phyloP scores from a whole-genome alignment of 2,888 invertebrate genomes.

The Andricus quercusramuli region DNA sequence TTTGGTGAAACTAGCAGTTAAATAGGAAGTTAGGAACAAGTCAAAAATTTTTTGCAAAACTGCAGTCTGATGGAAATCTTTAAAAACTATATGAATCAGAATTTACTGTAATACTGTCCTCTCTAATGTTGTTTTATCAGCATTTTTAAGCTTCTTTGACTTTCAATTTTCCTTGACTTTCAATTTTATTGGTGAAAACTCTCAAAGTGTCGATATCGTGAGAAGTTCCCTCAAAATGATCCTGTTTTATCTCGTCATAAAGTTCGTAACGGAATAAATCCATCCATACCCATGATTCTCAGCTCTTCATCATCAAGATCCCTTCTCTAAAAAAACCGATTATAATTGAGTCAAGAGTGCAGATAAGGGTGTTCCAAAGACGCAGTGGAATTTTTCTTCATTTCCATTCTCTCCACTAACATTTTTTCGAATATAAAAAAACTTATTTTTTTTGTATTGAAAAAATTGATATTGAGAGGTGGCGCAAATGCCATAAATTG shows the following conservation, averaged over 20 bases:
- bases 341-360: slow-evolving; percentile 63
- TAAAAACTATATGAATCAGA: slow-evolving; percentile 3
- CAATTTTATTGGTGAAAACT: neutral
- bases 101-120: slow-evolving; percentile 10
- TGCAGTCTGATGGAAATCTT: neutral
- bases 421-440: too few species aligned
- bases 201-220: slow-evolving; percentile 14
- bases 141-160: neutral
- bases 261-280: slow-evolving; percentile 76
- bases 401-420: too few species aligned
- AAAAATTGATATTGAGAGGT: too few species aligned
- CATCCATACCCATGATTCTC: slow-evolving; percentile 74
- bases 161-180: neutral
- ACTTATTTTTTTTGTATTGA: too few species aligned
- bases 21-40: neutral
- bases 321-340: slow-evolving; percentile 74
- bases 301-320: slow-evolving; percentile 69
- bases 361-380: slow-evolving; percentile 17
- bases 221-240: slow-evolving; percentile 39
- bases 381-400: too few species aligned
- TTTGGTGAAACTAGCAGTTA: slow-evolving; percentile 10
- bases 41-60: neutral
- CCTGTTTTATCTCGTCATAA: slow-evolving; percentile 63
- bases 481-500: too few species aligned
- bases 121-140: neutral